A percentile compares a stretch with the other conserved stretches of the same genome.
phyloP scores from a whole-genome alignment of 2,888 invertebrate genomes.

The Drosophila atripex region DNA sequence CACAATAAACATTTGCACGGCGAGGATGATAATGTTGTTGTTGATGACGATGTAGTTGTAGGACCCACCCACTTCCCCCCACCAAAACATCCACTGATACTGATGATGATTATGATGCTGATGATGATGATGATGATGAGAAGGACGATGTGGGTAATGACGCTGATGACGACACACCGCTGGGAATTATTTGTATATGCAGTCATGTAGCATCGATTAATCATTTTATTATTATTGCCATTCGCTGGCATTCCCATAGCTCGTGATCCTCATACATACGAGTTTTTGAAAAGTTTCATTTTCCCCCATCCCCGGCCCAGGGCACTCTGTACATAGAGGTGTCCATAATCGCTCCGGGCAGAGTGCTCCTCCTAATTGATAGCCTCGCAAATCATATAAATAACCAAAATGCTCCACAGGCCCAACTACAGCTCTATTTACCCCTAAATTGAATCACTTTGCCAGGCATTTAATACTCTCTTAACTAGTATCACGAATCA shows the following conservation, averaged over 20 bases:
- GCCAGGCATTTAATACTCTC: background rate
- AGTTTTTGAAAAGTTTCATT: slow-evolving; percentile 25
- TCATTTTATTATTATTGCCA: slow-evolving; percentile 78
- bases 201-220: slow-evolving; percentile 79
- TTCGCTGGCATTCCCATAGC: slow-evolving; percentile 72
- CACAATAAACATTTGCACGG: slow-evolving; percentile 75
- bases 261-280: slow-evolving; percentile 65
- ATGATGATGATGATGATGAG: slow-evolving; percentile 27
- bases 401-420: background rate
- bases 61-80: slow-evolving; percentile 3
- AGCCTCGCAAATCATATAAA: slow-evolving; percentile 12
- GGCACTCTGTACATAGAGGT: slow-evolving; percentile 2
- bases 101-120: slow-evolving; percentile 29
- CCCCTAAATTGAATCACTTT: background rate
- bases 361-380: slow-evolving; percentile 15
- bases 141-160: slow-evolving; percentile 60
- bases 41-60: slow-evolving; percentile 42
- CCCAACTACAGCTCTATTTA: background rate
- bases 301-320: too few relatives aligned
- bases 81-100: slow-evolving; percentile 31
- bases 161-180: slow-evolving; percentile 74
- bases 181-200: slow-evolving; percentile 77
- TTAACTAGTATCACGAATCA: background rate
- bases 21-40: slow-evolving; percentile 62
- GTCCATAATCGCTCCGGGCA: slow-evolving; percentile 24